Evolutionary conservation across 1,140 invertebrate genomes (phyloP), one percentile per base, ranked within the genome.

Genomic region (Drosophila rufa): DNA sequence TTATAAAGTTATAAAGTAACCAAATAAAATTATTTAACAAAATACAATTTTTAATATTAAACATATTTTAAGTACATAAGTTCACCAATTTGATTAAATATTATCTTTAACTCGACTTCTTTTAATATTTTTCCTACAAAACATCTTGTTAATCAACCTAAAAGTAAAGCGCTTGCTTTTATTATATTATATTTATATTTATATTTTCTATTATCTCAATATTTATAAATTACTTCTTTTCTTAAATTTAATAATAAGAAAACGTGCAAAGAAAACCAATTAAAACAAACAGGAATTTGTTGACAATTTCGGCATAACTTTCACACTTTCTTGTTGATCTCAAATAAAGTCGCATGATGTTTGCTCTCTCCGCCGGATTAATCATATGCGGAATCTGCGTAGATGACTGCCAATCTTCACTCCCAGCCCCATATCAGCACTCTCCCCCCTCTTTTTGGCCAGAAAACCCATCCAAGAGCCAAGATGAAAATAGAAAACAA

Each of bases 401-500:
- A 61, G 15, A 60, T 43, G 15, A 12, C 40, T 4, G 27, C 15
- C 9, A 36, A 36, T 4, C 9, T 19, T 5, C 3, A 27, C 25
- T 25, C 27, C 8, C 15, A 4, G 9, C 17, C 19, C 6, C 55
- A 27, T 5, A 65, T 43, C 17, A 22, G n/a, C 25, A 22, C 4
- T 4, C 27, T 55, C 36, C 14, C 17, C 7, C 6, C 0, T 6
- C 51, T 12, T 19, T 15, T 11, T 14, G 25, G 11, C 50, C 27
- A 19, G 17, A 19, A n/a, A n/a, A 33, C 6, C 40, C 17, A 33
- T 33, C 30, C 62, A 30, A 30, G 5, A 17, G 19, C 11, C 12
- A 12, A 11, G 30, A 62, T 27, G 15, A 17, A 60, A 61, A 45
- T 66, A 45, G 11, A 36, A 70, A 58, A 75, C 55, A 77, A 53